phyloP scores from a whole-genome alignment of 1,140 invertebrate genomes.

The Drosophila paulistorum region DNA sequence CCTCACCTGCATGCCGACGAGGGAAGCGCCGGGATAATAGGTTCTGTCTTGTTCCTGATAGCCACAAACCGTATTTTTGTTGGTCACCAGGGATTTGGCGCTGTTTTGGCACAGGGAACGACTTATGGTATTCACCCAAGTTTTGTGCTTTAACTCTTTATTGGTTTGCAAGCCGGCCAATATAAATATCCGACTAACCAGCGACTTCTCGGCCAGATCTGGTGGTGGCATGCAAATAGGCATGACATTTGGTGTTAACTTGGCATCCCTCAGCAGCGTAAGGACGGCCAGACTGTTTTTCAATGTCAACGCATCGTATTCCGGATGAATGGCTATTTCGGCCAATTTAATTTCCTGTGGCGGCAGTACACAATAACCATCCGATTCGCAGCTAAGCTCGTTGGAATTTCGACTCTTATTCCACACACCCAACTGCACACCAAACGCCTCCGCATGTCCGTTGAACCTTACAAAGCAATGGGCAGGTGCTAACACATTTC shows the following conservation, averaged over 20 bases:
- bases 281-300: constrained; percentile 62
- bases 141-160: constrained; percentile 38
- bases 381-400: constrained; percentile 33
- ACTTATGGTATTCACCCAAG: constrained; percentile 58
- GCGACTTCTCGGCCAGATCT: constrained; percentile 34
- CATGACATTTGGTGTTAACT: constrained; percentile 50
- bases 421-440: constrained; percentile 64
- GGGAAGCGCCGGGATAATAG: constrained; percentile 49
- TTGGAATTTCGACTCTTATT: constrained; percentile 45
- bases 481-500: constrained; percentile 59
- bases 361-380: constrained; percentile 60
- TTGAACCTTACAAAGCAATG: constrained; percentile 62
- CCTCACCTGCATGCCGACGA: constrained; percentile 61
- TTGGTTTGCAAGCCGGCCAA: constrained; percentile 44
- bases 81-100: constrained; percentile 38
- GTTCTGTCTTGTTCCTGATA: constrained; percentile 17
- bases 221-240: constrained; percentile 66
- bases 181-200: constrained; percentile 52
- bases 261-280: constrained; percentile 49
- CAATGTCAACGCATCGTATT: constrained; percentile 57
- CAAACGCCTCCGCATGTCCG: constrained; percentile 44
- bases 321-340: constrained; percentile 63
- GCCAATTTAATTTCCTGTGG: constrained; percentile 59
- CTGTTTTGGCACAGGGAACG: constrained; percentile 35
- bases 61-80: constrained; percentile 54